These are phyloP conservation scores for Sebastolobus alascanus DNA, from an alignment of 2,797 vertebrate genomes.

Conservation along the genomic window DNA sequence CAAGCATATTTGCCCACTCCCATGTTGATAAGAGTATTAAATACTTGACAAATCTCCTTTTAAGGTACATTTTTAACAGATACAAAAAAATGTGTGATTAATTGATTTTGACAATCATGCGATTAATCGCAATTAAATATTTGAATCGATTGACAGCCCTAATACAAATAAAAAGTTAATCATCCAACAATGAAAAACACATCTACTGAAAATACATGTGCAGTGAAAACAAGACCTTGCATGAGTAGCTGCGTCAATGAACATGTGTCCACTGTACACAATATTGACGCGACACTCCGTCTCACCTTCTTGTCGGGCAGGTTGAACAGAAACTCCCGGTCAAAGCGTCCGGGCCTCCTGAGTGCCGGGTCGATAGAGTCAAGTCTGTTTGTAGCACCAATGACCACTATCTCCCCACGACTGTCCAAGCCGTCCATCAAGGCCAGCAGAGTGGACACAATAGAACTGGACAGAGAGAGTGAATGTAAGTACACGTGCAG, in stretches of 20 bases:
- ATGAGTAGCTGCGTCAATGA: not conserved
- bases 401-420: slow-evolving; percentile 98
- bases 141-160: too few relatives aligned
- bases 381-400: slow-evolving; percentile 99
- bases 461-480: slow-evolving; percentile 87
- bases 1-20: too few relatives aligned
- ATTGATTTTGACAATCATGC: too few relatives aligned
- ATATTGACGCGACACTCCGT: not conserved
- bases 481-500: not conserved
- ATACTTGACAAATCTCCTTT: too few relatives aligned
- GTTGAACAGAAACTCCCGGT: slow-evolving; percentile 99
- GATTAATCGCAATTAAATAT: too few relatives aligned
- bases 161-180: not conserved
- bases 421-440: slow-evolving; percentile 99
- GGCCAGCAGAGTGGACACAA: slow-evolving; percentile 98
- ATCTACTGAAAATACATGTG: not conserved
- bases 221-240: not conserved
- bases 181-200: not conserved
- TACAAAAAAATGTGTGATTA: too few relatives aligned
- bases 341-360: slow-evolving; percentile 99
- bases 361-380: slow-evolving; percentile 99
- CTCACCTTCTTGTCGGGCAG: slow-evolving; percentile 97
- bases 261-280: not conserved
- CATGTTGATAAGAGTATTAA: too few relatives aligned
- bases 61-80: too few relatives aligned